phyloP scores from a whole-genome alignment of 2,888 invertebrate species.

The Aelia acuminata region DNA sequence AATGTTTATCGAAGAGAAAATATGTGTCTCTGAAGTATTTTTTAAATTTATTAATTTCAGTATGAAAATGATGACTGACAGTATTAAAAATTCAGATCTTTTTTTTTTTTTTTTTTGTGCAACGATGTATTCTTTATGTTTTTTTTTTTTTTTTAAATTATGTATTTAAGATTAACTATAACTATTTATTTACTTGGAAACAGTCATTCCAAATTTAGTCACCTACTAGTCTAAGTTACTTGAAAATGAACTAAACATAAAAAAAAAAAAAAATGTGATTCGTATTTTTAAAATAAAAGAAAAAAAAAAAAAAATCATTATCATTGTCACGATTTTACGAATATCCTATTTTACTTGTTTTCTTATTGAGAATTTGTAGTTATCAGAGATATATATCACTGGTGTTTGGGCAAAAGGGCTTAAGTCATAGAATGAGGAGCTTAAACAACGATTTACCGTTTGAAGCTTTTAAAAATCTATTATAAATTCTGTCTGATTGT shows the following conservation, averaged over 20 bases:
- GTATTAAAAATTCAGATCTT: slow-evolving; percentile 38
- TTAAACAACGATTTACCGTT: too few species aligned
- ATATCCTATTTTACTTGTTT: too few species aligned
- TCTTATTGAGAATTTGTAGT: too few species aligned
- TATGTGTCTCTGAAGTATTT: not conserved
- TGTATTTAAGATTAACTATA: not conserved
- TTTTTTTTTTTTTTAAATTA: not conserved
- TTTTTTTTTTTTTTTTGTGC: too few species aligned
- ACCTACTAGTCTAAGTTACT: slow-evolving; percentile 16
- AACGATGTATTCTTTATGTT: not conserved
- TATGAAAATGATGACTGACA: not conserved
- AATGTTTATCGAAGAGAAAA: too few species aligned
- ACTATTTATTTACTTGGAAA: not conserved
- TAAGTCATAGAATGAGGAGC: too few species aligned
- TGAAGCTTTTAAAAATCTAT: too few species aligned
- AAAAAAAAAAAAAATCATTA: not conserved
- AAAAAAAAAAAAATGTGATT: slow-evolving; percentile 18
- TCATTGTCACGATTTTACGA: too few species aligned
- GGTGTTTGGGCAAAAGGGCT: too few species aligned
- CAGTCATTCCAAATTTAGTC: slow-evolving; percentile 37
- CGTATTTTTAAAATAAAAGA: not conserved
- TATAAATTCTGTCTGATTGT: too few species aligned
- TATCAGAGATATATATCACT: too few species aligned
- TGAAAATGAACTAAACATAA: not conserved
- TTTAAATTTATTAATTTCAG: not conserved